These are phyloP conservation scores for Ploceus nigricollis DNA, from an alignment of 2,113 vertebrate species.

Conservation along the genomic window DNA sequence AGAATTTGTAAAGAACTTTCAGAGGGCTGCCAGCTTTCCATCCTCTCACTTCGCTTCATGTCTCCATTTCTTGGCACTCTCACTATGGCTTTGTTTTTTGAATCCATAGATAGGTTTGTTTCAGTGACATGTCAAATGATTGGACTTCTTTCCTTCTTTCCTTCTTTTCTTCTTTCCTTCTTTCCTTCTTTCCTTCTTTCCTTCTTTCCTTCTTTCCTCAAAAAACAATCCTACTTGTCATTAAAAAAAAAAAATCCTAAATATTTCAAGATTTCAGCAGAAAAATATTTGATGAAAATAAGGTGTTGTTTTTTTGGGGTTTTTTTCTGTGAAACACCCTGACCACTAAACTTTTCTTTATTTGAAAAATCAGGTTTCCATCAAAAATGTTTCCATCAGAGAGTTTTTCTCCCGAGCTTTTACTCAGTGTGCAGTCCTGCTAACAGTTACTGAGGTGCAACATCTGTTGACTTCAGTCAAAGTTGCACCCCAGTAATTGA, in stretches of 20 bases:
- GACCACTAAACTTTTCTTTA: not conserved
- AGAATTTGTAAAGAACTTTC: not conserved
- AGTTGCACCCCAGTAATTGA: constrained; percentile 60
- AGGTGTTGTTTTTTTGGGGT: fast-evolving
- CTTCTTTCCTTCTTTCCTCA: not conserved
- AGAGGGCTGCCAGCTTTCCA: not conserved
- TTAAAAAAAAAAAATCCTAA: not conserved
- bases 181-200: not conserved
- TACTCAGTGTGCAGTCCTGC: not conserved
- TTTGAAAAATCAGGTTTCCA: constrained; percentile 14
- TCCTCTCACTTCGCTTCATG: not conserved
- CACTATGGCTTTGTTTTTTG: not conserved
- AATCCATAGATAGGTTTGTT: not conserved
- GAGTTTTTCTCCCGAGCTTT: constrained; percentile 3
- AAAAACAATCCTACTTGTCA: not conserved
- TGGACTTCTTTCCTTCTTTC: not conserved
- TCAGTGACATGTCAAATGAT: not conserved
- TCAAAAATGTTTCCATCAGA: constrained; percentile 9
- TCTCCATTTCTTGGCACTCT: not conserved
- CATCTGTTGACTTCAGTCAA: constrained; percentile 58
- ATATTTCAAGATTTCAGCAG: not conserved
- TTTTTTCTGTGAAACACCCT: not conserved
- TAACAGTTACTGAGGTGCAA: constrained; percentile 45
- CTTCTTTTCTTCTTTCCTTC: not conserved
- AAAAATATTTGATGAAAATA: not conserved